A percentile compares a stretch with the other conserved stretches of the same genome.
These are phyloP conservation scores for Pardalotus punctatus DNA, from an alignment of 2,113 vertebrate genomes.

Conservation along the genomic window DNA sequence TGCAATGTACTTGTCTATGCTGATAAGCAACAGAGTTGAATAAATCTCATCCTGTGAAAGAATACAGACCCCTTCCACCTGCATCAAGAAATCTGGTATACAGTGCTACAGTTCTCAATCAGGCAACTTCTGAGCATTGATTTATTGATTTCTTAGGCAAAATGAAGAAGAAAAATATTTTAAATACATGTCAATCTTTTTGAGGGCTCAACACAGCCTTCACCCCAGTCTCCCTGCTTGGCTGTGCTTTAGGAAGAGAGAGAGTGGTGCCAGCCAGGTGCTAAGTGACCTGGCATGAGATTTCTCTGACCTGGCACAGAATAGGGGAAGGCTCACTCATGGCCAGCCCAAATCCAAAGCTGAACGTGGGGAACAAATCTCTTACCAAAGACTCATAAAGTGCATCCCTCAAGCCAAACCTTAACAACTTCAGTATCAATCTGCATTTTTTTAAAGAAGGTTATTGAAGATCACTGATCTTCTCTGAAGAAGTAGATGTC, in stretches of 20 bases:
- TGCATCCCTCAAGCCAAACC: not conserved
- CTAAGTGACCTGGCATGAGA: rapidly evolving
- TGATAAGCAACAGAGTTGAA: not conserved
- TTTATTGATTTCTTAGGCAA: not conserved
- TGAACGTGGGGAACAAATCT: not conserved
- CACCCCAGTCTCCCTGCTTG: not conserved
- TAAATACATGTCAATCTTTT: not conserved
- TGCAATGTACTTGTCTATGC: not conserved
- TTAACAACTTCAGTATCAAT: not conserved
- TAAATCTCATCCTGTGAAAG: not conserved
- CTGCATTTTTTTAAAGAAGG: not conserved
- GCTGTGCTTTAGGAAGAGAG: not conserved
- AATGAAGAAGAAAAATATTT: not conserved
- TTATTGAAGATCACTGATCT: not conserved
- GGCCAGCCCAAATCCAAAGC: not conserved
- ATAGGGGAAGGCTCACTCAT: not conserved
- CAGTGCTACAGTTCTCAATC: not conserved
- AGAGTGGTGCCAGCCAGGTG: rapidly evolving
- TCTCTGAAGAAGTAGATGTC: not conserved
- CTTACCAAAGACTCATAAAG: not conserved
- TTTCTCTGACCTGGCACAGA: not conserved
- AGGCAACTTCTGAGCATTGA: not conserved
- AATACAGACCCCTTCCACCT: not conserved
- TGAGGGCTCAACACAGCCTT: not conserved
- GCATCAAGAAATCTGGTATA: not conserved